Base-by-base conservation (phyloP, 2,113 vertebrate species). In the Sorex araneus region DNA sequence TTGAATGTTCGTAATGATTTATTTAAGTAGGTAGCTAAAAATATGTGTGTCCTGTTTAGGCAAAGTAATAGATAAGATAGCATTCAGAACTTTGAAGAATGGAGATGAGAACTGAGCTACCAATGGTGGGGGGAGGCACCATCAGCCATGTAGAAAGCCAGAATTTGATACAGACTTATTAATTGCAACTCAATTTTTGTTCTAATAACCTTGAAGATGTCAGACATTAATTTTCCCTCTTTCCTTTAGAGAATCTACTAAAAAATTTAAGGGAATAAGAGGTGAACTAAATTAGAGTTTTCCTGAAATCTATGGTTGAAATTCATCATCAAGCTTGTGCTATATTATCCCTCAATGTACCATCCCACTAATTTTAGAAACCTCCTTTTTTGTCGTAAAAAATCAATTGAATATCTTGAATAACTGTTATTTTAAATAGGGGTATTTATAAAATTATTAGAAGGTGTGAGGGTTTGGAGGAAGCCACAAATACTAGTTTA, bases 191-290 rank as follows among this genome's bases (percentile, higher is more conserved):
- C 84, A 87, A 30, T 94, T 95, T 95, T 94, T 94, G 81, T 88
- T 91, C 94, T 94, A 85, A 95, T 94, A 94, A 66, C 84, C 89
- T 96, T 92, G 94, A 95, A 93, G 94, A 89, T 75, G 69, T 84
- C 50, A 34, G 80, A 86, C 4, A 66, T 96, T 96, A 96, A 97
- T 96, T 89, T 95, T 86, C 11, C 80, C 79, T 84, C 77, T 94
- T 57, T 93, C 50, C 66, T 92, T 91, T 66, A 50, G 84, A 91
- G 86, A 95, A 87, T 84, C 92, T 96, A 73, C 81, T 95, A 94
- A 96, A 96, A 97, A 96, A 96, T 97, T 97, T 96, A 96, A 95
- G 94, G 86, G 94, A 93, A 47, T 0, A 3, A 94, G 92, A 96
- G 96, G 91, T 95, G 84, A 89, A 91, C 84, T 94, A 87, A 95